phyloP scores from a whole-genome alignment of 2,797 vertebrate species.

The Masticophis lateralis region DNA sequence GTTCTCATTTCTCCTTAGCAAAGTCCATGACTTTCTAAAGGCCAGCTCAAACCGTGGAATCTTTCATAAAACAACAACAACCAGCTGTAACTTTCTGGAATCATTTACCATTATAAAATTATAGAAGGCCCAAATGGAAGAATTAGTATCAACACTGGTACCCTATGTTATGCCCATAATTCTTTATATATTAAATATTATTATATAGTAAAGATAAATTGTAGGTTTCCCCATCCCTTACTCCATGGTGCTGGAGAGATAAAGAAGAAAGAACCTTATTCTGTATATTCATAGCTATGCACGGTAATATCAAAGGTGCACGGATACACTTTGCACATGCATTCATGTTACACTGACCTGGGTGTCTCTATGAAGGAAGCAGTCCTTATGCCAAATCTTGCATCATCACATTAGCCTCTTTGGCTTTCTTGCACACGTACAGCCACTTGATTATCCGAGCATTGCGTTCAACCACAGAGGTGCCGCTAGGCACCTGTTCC shows the following conservation, averaged over 20 bases:
- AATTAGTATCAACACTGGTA: neutral
- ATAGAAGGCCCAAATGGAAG: neutral
- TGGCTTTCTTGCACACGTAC: constrained; percentile 90
- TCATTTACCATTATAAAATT: neutral
- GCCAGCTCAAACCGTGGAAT: neutral
- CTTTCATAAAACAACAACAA: constrained; percentile 33
- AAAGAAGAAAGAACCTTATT: neutral
- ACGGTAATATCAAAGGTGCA: neutral
- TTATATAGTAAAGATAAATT: neutral
- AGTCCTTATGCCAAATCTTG: constrained; percentile 77
- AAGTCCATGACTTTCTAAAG: neutral
- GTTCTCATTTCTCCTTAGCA: constrained; percentile 11
- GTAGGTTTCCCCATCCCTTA: neutral
- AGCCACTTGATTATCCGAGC: constrained; percentile 97
- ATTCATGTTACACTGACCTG: constrained; percentile 22
- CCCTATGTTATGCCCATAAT: neutral
- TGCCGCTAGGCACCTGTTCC: constrained; percentile 70
- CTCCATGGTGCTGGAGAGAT: neutral
- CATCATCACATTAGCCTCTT: constrained; percentile 73
- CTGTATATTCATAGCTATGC: neutral
- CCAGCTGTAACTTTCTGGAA: neutral
- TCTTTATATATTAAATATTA: neutral
- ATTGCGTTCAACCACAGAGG: constrained; percentile 91
- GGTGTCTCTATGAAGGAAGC: neutral
- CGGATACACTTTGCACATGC: constrained; percentile 49